Base-by-base conservation (phyloP, 2,797 vertebrate genomes). In the Allobates femoralis region DNA sequence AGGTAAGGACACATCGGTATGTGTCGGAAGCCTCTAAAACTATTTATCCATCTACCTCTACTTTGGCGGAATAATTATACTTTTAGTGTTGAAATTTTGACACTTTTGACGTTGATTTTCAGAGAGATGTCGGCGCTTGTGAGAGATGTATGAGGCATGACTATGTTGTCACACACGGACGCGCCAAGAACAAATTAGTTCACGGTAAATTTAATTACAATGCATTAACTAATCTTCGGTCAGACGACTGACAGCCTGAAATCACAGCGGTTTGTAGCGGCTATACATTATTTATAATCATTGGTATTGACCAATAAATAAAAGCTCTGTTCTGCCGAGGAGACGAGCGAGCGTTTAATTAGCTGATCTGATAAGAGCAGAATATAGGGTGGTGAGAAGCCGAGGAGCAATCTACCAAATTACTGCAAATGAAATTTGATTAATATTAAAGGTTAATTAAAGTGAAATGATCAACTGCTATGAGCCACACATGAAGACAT, bases 41-140 rank as follows among this genome's bases (percentile, higher is more conserved):
- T 23, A 55, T 81, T 81, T 60, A 71, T 74, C 37, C 3, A 18
- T 74, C 56, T 81, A 21, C 55, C 11, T 7, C 3, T 26, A 15
- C 41, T 66, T 80, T 80, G 75, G 41, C 81, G 76, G 55, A 53
- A 87, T 87, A 87, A 87, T 87, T 84, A 84, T 84, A 79, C 79
- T 79, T 76, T 87, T 87, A 83, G 19, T n/a, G 37, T 83, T 51
- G 30, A 73, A 18, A 83, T 80, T 80, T 84, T 87, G 86, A 87
- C 86, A 87, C 26, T 28, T 87, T 81, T 84, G 82, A 84, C 71
- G 46, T 71, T 80, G 77, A 84, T 87, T 84, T 84, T 83, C 53
- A 69, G 80, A 30, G 67, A 62, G 76, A 79, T 81, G 82, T 87
- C 53, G 18, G 46, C 11, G 19, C 41, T 51, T 76, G 16, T 55